Evolutionary conservation across 2,797 vertebrate genomes (phyloP).

Genomic region (Intellagama lesueurii): DNA sequence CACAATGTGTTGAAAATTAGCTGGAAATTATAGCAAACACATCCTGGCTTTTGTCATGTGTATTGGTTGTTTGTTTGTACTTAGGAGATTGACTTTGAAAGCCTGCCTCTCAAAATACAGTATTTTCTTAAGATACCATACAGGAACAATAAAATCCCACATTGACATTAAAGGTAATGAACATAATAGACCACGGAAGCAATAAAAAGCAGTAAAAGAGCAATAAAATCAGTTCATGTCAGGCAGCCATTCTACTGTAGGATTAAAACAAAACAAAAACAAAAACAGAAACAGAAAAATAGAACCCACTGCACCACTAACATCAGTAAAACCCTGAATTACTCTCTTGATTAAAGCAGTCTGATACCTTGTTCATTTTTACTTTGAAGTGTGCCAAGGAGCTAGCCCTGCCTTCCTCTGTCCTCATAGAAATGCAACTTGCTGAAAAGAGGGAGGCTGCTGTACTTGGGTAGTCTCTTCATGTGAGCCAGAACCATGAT

Average conservation of each 20-base stretch:
- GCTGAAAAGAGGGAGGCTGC: too few species aligned
- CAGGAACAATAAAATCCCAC: background rate
- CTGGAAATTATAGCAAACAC: background rate
- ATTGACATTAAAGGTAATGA: background rate
- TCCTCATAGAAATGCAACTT: too few species aligned
- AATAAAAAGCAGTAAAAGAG: background rate
- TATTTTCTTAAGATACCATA: background rate
- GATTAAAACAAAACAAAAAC: background rate
- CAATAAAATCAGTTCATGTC: background rate
- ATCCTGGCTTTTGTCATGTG: background rate
- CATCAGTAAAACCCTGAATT: background rate
- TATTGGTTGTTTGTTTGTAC: background rate
- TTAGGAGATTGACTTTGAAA: background rate
- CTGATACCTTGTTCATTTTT: background rate
- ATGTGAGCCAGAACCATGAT: too few species aligned
- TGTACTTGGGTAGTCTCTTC: too few species aligned
- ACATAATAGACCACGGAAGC: background rate
- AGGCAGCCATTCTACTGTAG: background rate
- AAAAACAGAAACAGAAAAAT: background rate
- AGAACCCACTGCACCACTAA: background rate
- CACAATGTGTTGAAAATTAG: background rate
- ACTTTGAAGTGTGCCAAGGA: too few species aligned
- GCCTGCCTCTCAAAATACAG: background rate
- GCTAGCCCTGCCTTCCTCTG: too few species aligned
- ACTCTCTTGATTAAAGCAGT: background rate